Conservation (phyloP, 2,113 vertebrate species). For the Nannospalax galili region DNA sequence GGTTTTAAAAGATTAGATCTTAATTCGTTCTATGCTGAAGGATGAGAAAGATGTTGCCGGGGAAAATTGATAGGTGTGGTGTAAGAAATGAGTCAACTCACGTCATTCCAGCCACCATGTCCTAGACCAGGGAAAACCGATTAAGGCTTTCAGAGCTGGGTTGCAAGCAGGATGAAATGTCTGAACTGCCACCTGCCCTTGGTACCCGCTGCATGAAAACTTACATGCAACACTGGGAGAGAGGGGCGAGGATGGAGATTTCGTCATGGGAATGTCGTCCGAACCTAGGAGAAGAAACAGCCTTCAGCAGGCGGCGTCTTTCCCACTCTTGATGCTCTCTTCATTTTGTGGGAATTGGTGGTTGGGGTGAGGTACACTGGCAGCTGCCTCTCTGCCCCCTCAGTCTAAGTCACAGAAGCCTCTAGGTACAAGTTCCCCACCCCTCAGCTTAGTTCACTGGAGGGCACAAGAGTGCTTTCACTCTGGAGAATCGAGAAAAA, state of each 20-base stretch:
- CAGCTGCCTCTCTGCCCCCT: background rate
- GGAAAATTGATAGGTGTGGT: background rate
- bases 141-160: background rate
- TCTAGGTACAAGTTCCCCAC: background rate
- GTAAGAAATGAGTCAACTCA: background rate
- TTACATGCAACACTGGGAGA: conserved; percentile 97
- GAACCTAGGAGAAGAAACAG: conserved; percentile 87
- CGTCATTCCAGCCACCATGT: fast-evolving
- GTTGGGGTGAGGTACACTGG: background rate
- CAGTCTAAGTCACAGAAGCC: background rate
- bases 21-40: background rate
- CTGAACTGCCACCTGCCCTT: background rate
- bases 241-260: conserved; percentile 94
- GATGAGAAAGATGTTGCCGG: background rate
- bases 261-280: conserved; percentile 94
- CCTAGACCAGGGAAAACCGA: background rate
- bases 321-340: fast-evolving
- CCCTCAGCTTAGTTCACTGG: background rate
- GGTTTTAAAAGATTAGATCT: background rate
- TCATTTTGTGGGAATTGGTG: background rate
- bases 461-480: background rate
- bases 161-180: background rate
- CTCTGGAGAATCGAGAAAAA: background rate
- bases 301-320: background rate
- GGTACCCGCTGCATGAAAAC: conserved; percentile 62